Evolutionary conservation across 2,888 invertebrate species (phyloP), one percentile per base, ranked within the genome.

Genomic region (Merodon equestris): DNA sequence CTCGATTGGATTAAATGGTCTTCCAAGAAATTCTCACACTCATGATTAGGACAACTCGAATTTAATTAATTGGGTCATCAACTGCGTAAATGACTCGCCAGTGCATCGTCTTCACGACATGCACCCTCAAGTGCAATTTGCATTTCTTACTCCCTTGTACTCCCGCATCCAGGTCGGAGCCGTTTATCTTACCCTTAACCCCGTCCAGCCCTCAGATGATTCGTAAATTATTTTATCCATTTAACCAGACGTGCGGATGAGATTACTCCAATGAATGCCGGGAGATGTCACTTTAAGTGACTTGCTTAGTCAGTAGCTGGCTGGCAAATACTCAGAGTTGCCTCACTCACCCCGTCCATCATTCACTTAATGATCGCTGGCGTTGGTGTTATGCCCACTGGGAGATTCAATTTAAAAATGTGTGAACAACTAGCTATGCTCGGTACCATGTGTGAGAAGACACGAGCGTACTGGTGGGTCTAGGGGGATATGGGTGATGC

Each of bases 141-240:
- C 36, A 47, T 36, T n/a, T 44, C 44, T 58, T 44, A 13, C 45
- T 44, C 63, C 34, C 2, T 27, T 7, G 7, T 7, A 27, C 27
- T 4, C 27, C 27, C 2, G 27, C 27, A 27, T 27, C 27, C 2
- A 7, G 3, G 27, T 27, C 27, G n/a, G n/a, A n/a, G n/a, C n/a
- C n/a, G n/a, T n/a, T n/a, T n/a, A 27, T 27, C 27, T 27, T 27
- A 27, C 7, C 27, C 2, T 27, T n/a, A n/a, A n/a, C n/a, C 18
- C 34, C 44, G 17, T 38, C 19, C 40, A 38, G 13, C 14, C 50
- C 36, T 40, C 51, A 40, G 40, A 10, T 45, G 14, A 56, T 38
- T 18, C 48, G 47, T 70, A 70, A 60, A 70, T 60, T 70, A 53
- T 60, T 70, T 70, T 53, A 60, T 70, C 53, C 47, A 47, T 58